These are phyloP conservation scores for Ennomos fuscantarius DNA, from an alignment of 2,888 invertebrate genomes.

Conservation along the genomic window DNA sequence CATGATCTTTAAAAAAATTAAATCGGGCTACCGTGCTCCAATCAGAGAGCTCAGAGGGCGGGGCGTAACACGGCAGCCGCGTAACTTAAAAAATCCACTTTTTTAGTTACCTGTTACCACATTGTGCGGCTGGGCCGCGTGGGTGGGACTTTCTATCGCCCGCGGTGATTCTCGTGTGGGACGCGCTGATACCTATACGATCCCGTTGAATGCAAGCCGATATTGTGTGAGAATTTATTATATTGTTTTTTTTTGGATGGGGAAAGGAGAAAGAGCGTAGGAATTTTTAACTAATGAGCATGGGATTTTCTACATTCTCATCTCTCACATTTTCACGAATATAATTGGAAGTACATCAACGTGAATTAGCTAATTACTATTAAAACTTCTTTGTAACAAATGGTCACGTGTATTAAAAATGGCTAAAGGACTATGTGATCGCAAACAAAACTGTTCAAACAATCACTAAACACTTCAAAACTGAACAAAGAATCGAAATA, in stretches of 20 bases:
- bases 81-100: constrained; percentile 41
- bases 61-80: constrained; percentile 78
- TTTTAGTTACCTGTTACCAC: constrained; percentile 56
- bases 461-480: constrained; percentile 49
- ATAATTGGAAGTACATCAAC: too few relatives aligned
- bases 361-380: too few relatives aligned
- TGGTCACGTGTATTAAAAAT: constrained; percentile 3
- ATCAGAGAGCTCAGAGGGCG: constrained; percentile 65
- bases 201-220: constrained; percentile 39
- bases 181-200: constrained; percentile 50
- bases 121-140: constrained; percentile 60
- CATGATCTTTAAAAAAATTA: constrained; percentile 51
- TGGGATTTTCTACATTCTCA: background rate
- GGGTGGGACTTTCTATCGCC: constrained; percentile 83
- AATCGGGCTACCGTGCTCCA: constrained; percentile 75
- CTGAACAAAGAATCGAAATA: constrained; percentile 41
- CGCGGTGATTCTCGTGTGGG: constrained; percentile 74
- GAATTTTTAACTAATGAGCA: constrained; percentile 15
- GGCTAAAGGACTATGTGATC: constrained; percentile 13
- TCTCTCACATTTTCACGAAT: too few relatives aligned
- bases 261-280: constrained; percentile 14
- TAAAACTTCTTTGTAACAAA: background rate
- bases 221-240: constrained; percentile 37
- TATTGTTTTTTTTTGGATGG: constrained; percentile 18
- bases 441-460: constrained; percentile 40